phyloP scores from a whole-genome alignment of 2,888 invertebrate species.

The Pedicia rivosa region DNA sequence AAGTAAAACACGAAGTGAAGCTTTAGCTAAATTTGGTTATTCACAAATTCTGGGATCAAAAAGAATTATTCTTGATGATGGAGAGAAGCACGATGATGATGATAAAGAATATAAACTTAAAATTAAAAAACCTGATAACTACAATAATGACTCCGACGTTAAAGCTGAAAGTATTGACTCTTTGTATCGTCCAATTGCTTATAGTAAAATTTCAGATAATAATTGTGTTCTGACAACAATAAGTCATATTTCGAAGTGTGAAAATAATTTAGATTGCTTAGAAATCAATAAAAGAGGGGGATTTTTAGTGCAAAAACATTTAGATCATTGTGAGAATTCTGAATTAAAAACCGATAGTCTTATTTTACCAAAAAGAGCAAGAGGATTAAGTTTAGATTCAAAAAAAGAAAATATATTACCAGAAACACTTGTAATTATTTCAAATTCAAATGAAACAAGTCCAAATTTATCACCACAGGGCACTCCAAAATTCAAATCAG shows the following conservation, averaged over 20 bases:
- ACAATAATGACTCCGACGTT: too few species aligned
- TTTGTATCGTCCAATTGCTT: too few species aligned
- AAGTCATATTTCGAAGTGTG: constrained; percentile 2
- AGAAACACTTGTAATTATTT: background rate
- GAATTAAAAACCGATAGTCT: too few species aligned
- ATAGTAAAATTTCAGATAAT: too few species aligned
- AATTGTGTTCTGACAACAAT: constrained; percentile 1
- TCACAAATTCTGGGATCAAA: constrained; percentile 12
- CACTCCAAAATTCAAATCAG: too few species aligned
- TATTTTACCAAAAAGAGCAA: background rate
- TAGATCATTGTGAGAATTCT: too few species aligned
- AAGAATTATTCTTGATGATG: background rate
- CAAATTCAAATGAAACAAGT: background rate
- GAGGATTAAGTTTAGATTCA: constrained; percentile 3
- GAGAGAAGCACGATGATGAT: background rate
- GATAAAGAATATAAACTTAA: background rate
- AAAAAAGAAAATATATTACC: constrained; percentile 1
- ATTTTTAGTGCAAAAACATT: too few species aligned
- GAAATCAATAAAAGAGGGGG: constrained; percentile 1
- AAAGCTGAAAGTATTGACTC: too few species aligned
- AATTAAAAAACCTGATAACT: too few species aligned
- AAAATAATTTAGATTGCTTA: background rate
- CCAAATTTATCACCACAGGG: constrained; percentile 2
- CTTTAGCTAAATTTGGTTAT: constrained; percentile 16
- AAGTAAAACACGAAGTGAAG: constrained; percentile 23